Evolutionary conservation across 2,113 vertebrate genomes (phyloP).

Genomic region (Sinocyclocheilus anophthalmus): DNA sequence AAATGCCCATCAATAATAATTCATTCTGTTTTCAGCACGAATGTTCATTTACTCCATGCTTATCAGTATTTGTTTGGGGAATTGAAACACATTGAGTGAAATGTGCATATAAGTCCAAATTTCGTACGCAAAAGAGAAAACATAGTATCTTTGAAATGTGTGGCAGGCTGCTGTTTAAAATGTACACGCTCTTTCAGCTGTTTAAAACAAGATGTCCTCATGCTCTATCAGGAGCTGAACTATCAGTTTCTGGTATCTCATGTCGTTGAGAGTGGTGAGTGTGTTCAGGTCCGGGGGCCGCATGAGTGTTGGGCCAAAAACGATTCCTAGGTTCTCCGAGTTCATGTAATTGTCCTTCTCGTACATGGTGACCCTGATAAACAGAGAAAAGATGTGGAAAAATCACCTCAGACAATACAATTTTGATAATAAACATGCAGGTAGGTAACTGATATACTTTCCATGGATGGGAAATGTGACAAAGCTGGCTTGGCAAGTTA

Average conservation of each 20-base stretch:
- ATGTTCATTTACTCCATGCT: background rate
- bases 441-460: background rate
- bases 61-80: background rate
- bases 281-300: conserved; percentile 93
- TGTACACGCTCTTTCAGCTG: conserved; percentile 43
- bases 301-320: conserved; percentile 98
- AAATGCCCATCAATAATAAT: background rate
- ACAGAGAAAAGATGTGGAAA: conserved; percentile 36
- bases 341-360: conserved; percentile 98
- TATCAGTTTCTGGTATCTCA: conserved; percentile 96
- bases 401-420: background rate
- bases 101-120: background rate
- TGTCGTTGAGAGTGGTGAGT: conserved; percentile 92
- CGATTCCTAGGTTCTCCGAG: conserved; percentile 94
- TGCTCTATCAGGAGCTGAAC: conserved; percentile 96
- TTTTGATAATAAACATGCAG: conserved; percentile 4
- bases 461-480: background rate
- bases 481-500: conserved; percentile 21
- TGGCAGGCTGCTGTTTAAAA: background rate
- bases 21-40: background rate
- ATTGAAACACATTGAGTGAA: conserved; percentile 14
- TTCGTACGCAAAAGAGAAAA: background rate
- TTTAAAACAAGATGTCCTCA: conserved; percentile 94
- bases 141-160: background rate
- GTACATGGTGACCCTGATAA: conserved; percentile 87